These are phyloP conservation scores for Zaprionus tsacasi DNA, from an alignment of 1,140 invertebrate genomes.

Conservation along the genomic window DNA sequence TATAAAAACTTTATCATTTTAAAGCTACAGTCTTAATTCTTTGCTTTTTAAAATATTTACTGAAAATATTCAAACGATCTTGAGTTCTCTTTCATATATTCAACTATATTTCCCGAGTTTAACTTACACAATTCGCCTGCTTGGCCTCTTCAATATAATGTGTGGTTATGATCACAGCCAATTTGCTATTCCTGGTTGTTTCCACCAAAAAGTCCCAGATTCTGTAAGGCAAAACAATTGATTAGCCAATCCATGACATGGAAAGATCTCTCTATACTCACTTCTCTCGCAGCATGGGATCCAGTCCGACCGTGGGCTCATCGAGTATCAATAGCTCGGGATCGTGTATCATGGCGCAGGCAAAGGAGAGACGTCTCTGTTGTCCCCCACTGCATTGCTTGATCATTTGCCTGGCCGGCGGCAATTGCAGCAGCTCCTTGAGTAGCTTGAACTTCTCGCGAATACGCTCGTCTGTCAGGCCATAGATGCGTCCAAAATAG, in stretches of 20 bases:
- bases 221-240: conserved; percentile 84
- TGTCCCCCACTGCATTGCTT: conserved; percentile 94
- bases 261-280: conserved; percentile 65
- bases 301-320: conserved; percentile 96
- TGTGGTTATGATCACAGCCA: conserved; percentile 94
- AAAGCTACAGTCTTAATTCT: too few species aligned
- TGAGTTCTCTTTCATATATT: not conserved
- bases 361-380: conserved; percentile 93
- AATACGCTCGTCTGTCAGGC: conserved; percentile 88
- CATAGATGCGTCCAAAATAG: conserved; percentile 95
- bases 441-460: conserved; percentile 89
- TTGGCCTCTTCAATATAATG: conserved; percentile 97
- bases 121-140: conserved; percentile 91
- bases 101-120: not conserved
- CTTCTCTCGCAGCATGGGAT: conserved; percentile 94
- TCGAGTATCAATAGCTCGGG: conserved; percentile 95
- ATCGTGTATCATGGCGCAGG: conserved; percentile 93
- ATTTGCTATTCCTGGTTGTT: conserved; percentile 88
- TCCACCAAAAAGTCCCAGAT: conserved; percentile 95
- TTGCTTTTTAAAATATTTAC: too few species aligned
- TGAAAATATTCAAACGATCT: too few species aligned
- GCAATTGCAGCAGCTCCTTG: conserved; percentile 89
- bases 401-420: conserved; percentile 86
- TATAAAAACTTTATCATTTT: too few species aligned
- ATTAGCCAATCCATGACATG: not conserved